A percentile compares a stretch with the other conserved stretches of the same genome.
Conservation (phyloP, 92 coral and sea anemone species). For the Palythoa grandis region DNA sequence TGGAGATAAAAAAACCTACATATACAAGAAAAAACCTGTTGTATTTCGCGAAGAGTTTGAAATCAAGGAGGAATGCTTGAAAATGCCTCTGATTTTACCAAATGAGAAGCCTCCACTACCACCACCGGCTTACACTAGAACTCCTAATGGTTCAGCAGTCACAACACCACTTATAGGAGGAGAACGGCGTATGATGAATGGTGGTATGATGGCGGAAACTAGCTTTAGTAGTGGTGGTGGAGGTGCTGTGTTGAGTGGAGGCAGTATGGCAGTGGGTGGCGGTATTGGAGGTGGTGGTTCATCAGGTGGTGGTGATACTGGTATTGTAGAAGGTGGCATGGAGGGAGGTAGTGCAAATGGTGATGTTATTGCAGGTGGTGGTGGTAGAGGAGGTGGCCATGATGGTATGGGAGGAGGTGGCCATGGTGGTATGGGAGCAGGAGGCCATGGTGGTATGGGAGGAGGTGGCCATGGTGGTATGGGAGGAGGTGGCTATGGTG, state of each 20-base stretch:
- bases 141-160: constrained; percentile 81
- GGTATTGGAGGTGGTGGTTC: constrained; percentile 14
- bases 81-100: constrained; percentile 89
- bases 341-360: constrained; percentile 21
- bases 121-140: constrained; percentile 92
- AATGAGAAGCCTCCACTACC: constrained; percentile 98
- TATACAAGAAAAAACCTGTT: constrained; percentile 93
- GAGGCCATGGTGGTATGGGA: constrained; percentile 2
- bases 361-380: constrained; percentile 33
- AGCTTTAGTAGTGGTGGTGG: constrained; percentile 33
- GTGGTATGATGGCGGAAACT: constrained; percentile 41
- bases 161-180: constrained; percentile 71
- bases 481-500: constrained; percentile 34
- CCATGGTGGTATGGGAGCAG: constrained; percentile 50
- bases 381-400: constrained; percentile 10
- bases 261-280: constrained; percentile 41
- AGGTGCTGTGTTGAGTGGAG: constrained; percentile 38
- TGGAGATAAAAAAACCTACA: constrained; percentile 82
- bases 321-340: constrained; percentile 30
- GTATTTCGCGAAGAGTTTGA: constrained; percentile 97
- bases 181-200: constrained; percentile 46
- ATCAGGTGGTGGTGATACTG: constrained; percentile 10
- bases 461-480: neutral
- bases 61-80: constrained; percentile 81
- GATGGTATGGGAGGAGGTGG: constrained; percentile 14